These are phyloP conservation scores for Macropis europaea DNA, from an alignment of 2,888 invertebrate genomes.

Conservation along the genomic window DNA sequence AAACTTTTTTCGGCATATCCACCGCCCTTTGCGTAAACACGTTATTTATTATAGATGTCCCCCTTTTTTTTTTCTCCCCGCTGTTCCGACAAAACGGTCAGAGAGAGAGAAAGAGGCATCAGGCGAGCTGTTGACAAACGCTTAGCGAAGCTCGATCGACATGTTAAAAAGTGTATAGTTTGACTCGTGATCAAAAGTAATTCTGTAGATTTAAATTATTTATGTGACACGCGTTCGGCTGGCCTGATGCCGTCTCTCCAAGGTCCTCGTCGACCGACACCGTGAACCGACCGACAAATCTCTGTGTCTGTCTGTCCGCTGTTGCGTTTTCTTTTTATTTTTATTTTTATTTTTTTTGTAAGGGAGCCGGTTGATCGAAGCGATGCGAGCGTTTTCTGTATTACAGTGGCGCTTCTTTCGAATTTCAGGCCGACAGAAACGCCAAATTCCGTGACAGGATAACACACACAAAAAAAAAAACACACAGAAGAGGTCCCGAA, in stretches of 20 bases:
- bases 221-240: constrained; percentile 21
- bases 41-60: constrained; percentile 56
- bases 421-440: constrained; percentile 55
- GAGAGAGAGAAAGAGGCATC: not conserved
- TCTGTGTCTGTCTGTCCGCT: not conserved
- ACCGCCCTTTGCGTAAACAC: constrained; percentile 39
- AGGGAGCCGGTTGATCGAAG: not conserved
- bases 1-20: constrained; percentile 12
- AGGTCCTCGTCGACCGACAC: constrained; percentile 11
- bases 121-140: constrained; percentile 22
- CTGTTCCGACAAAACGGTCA: not conserved
- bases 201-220: constrained; percentile 30
- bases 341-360: too few relatives aligned
- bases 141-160: constrained; percentile 3
- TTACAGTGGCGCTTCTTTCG: constrained; percentile 56
- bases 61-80: not conserved
- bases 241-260: constrained; percentile 29
- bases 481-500: constrained; percentile 18
- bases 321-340: too few relatives aligned
- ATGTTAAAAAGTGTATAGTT: constrained; percentile 20
- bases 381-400: constrained; percentile 6
- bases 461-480: not conserved
- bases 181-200: constrained; percentile 23
- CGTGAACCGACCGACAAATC: not conserved
- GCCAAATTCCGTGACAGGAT: constrained; percentile 27